These are phyloP conservation scores for Oxyruncus cristatus DNA, from an alignment of 2,113 vertebrate genomes.

Conservation along the genomic window DNA sequence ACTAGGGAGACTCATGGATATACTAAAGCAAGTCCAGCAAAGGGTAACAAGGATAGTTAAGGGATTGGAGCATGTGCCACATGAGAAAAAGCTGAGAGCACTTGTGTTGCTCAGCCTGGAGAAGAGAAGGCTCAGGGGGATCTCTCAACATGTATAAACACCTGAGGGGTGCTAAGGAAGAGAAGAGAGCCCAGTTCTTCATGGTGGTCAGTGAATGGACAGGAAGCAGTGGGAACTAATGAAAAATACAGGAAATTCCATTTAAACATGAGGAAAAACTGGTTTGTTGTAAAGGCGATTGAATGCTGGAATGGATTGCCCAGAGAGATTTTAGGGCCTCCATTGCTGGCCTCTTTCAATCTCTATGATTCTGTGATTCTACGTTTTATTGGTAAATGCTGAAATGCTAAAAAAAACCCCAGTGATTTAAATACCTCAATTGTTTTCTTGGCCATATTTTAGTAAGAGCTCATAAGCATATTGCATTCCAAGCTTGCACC, in stretches of 20 bases:
- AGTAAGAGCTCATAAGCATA: neutral
- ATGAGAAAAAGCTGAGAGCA: neutral
- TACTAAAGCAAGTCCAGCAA: neutral
- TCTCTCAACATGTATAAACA: neutral
- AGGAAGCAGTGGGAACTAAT: neutral
- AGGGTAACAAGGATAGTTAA: neutral
- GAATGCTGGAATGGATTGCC: neutral
- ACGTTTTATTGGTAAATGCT: neutral
- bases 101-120: neutral
- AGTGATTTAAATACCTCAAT: neutral
- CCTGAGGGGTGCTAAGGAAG: neutral
- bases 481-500: neutral
- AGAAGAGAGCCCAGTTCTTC: neutral
- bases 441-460: neutral
- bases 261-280: neutral
- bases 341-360: neutral
- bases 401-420: neutral
- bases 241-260: neutral
- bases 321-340: neutral
- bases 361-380: neutral
- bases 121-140: neutral
- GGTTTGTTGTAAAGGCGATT: neutral
- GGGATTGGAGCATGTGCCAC: neutral
- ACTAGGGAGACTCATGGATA: accelerated
- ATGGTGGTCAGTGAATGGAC: neutral